phyloP scores from a whole-genome alignment of 2,797 vertebrate species.

The Hypotaenidia philippensis region DNA sequence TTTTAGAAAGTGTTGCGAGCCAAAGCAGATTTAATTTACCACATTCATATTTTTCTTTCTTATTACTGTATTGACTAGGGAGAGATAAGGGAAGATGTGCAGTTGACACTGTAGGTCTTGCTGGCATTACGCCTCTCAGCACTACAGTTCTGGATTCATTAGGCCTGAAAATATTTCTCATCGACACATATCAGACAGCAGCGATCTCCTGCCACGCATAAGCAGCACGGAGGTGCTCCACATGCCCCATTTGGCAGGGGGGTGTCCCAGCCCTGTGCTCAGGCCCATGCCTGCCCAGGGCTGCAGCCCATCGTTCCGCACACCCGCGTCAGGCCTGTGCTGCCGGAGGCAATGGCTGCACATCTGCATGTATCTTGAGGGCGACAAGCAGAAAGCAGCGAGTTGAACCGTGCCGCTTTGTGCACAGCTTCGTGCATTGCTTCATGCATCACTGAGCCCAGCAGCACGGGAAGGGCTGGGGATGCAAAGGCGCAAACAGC shows the following conservation, averaged over 20 bases:
- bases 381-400: too few relatives aligned
- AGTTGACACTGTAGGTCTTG: too few relatives aligned
- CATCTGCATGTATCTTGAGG: accelerated
- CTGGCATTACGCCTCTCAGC: background rate
- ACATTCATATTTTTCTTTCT: too few relatives aligned
- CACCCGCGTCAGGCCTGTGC: accelerated
- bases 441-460: too few relatives aligned
- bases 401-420: accelerated
- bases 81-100: too few relatives aligned
- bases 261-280: accelerated
- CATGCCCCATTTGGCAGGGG: accelerated
- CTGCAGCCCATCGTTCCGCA: too few relatives aligned
- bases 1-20: background rate
- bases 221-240: too few relatives aligned
- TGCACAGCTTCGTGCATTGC: too few relatives aligned
- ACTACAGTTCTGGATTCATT: accelerated
- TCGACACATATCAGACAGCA: accelerated
- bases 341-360: accelerated
- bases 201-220: background rate
- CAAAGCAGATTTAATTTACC: background rate
- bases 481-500: background rate
- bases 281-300: accelerated
- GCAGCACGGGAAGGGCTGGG: accelerated
- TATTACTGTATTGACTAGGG: background rate
- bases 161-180: background rate